These are phyloP conservation scores for Lordiphosa clarofinis DNA, from an alignment of 1,140 invertebrate genomes.

Conservation along the genomic window DNA sequence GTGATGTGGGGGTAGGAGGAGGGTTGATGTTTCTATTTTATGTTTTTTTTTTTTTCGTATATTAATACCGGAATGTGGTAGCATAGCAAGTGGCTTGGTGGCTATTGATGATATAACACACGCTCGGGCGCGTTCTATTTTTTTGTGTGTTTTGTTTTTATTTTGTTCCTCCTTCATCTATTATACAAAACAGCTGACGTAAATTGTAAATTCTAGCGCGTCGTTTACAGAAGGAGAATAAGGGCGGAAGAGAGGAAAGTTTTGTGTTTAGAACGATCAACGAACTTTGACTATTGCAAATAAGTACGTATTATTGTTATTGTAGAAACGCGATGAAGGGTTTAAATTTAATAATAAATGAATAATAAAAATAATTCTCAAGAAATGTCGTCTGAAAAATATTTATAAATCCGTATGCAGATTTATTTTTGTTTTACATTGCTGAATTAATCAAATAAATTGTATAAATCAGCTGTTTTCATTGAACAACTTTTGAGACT, in stretches of 20 bases:
- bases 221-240: too few relatives aligned
- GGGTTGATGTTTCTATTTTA: conserved; percentile 30
- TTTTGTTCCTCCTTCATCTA: conserved; percentile 24
- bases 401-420: neutral
- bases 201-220: conserved; percentile 41
- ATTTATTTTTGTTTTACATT: too few relatives aligned
- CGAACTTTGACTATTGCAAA: too few relatives aligned
- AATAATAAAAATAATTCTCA: too few relatives aligned
- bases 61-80: conserved; percentile 43
- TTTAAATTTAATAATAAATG: too few relatives aligned
- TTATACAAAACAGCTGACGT: conserved; percentile 57
- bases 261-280: too few relatives aligned
- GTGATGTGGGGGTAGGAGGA: neutral
- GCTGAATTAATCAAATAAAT: neutral
- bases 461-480: neutral
- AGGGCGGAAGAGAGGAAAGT: too few relatives aligned
- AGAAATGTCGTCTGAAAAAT: neutral
- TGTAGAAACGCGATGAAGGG: too few relatives aligned
- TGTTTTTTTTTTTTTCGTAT: conserved; percentile 21
- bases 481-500: neutral
- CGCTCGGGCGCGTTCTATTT: conserved; percentile 39
- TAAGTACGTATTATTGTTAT: too few relatives aligned
- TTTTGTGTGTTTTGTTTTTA: conserved; percentile 32
- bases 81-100: conserved; percentile 37
- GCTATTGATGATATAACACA: conserved; percentile 67